A percentile compares a stretch with the other conserved stretches of the same genome.
These are phyloP conservation scores for Gila robusta DNA, from an alignment of 2,797 vertebrate genomes.

Conservation along the genomic window DNA sequence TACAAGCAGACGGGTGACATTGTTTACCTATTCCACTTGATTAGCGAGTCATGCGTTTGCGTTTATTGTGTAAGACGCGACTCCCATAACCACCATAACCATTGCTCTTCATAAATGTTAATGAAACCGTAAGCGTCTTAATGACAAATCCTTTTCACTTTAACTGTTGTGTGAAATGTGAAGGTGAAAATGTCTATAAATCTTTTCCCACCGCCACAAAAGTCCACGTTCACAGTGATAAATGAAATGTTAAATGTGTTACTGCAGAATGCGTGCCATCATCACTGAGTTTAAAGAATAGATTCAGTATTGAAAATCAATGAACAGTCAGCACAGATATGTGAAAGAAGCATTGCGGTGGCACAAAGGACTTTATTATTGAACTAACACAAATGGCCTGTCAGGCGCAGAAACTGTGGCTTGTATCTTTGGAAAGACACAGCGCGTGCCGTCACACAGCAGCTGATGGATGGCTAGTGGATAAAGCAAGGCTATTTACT, in stretches of 20 bases:
- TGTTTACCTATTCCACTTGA: constrained; percentile 68
- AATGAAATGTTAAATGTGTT: constrained; percentile 35
- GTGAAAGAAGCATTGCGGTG: constrained; percentile 26
- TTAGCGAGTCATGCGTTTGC: not conserved
- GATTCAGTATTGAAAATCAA: constrained; percentile 44
- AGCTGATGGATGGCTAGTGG: not conserved
- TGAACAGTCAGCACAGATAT: constrained; percentile 28
- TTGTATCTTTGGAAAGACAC: constrained; percentile 11
- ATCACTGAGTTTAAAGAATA: constrained; percentile 38
- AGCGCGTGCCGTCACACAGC: not conserved
- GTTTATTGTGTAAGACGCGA: not conserved
- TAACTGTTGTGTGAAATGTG: constrained; percentile 25
- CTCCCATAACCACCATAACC: not conserved
- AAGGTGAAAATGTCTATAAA: constrained; percentile 12
- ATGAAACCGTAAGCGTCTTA: not conserved
- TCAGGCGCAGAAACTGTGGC: constrained; percentile 6
- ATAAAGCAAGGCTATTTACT: constrained; percentile 12
- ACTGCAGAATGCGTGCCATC: constrained; percentile 18
- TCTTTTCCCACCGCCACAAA: not conserved
- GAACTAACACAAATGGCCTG: constrained; percentile 35
- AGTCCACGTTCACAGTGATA: constrained; percentile 22
- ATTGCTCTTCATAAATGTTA: constrained; percentile 20
- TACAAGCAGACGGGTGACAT: constrained; percentile 64
- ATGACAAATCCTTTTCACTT: constrained; percentile 13
- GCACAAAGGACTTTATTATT: constrained; percentile 49